Conservation (phyloP, 2,113 vertebrate species). For the Scytalopus superciliaris region DNA sequence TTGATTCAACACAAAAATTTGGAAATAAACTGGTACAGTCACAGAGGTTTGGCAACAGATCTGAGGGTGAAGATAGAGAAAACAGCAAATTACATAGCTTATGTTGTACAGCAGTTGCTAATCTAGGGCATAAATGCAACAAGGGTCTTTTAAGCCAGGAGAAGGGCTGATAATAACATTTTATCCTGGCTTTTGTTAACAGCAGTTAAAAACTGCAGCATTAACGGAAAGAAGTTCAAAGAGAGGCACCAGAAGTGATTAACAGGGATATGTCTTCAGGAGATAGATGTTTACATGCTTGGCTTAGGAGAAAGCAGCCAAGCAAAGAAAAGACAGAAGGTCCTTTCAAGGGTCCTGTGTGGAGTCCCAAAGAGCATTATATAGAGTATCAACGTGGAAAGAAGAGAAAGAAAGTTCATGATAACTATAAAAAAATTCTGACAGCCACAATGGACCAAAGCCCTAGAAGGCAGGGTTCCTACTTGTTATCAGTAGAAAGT, state of each 20-base stretch:
- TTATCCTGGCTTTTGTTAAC: constrained; percentile 35
- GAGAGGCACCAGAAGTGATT: constrained; percentile 18
- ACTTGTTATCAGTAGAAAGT: not conserved
- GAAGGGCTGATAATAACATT: constrained; percentile 4
- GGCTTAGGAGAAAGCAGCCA: not conserved
- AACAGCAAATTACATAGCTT: constrained; percentile 7
- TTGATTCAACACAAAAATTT: constrained; percentile 42
- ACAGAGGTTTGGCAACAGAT: constrained; percentile 46
- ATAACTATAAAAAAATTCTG: not conserved
- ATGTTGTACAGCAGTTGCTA: constrained; percentile 1
- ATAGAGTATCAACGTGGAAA: not conserved
- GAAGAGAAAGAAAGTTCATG: not conserved
- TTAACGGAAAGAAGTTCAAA: not conserved
- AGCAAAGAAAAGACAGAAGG: not conserved
- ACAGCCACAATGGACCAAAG: not conserved
- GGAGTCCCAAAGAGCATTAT: not conserved
- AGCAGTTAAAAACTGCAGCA: constrained; percentile 4
- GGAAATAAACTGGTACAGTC: constrained; percentile 25
- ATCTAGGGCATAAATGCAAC: constrained; percentile 8
- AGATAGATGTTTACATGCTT: constrained; percentile 5
- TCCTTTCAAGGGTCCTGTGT: not conserved
- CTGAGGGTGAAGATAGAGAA: constrained; percentile 31
- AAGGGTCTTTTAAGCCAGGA: not conserved
- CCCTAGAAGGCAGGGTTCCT: not conserved
- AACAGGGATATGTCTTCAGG: not conserved